A percentile compares a stretch with the other conserved stretches of the same genome.
Conservation (phyloP, 1,140 invertebrate genomes). For the Steinernema feltiae region DNA sequence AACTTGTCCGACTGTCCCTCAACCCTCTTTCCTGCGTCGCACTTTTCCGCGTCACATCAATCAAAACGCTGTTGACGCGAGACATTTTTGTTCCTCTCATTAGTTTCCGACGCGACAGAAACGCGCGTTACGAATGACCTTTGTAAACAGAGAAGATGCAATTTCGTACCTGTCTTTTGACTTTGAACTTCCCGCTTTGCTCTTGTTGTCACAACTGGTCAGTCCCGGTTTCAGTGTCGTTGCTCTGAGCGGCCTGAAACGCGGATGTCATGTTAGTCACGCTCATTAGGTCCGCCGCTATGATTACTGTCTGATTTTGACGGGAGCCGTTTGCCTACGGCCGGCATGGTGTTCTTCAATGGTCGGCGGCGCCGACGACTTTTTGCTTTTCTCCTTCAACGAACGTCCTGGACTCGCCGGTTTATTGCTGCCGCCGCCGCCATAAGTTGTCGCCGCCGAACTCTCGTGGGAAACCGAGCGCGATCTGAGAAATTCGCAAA, state of each 20-base stretch:
- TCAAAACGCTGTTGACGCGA: no score
- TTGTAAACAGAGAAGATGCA: neutral
- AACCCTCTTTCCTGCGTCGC: no score
- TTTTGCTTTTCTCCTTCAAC: conserved; percentile 6
- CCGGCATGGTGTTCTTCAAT: conserved; percentile 53
- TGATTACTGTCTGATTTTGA: conserved; percentile 38
- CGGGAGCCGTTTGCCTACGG: conserved; percentile 33
- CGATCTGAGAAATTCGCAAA: conserved; percentile 62
- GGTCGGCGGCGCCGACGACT: conserved; percentile 55
- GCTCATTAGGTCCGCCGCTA: conserved; percentile 26
- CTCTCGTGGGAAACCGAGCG: conserved; percentile 59
- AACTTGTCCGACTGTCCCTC: no score
- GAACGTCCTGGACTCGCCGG: conserved; percentile 36
- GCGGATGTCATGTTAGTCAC: neutral
- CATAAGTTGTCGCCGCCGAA: conserved; percentile 60
- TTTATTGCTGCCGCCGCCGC: conserved; percentile 64
- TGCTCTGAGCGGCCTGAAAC: neutral
- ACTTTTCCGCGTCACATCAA: no score
- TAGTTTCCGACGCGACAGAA: no score
- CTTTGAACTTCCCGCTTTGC: conserved; percentile 3
- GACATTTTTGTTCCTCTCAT: no score
- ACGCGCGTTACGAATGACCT: neutral
- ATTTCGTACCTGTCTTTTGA: conserved; percentile 7
- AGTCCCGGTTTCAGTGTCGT: conserved; percentile 18
- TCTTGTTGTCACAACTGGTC: neutral